Evolutionary conservation across 2,797 vertebrate genomes (phyloP).

Genomic region (Halcyon leucocephala): DNA sequence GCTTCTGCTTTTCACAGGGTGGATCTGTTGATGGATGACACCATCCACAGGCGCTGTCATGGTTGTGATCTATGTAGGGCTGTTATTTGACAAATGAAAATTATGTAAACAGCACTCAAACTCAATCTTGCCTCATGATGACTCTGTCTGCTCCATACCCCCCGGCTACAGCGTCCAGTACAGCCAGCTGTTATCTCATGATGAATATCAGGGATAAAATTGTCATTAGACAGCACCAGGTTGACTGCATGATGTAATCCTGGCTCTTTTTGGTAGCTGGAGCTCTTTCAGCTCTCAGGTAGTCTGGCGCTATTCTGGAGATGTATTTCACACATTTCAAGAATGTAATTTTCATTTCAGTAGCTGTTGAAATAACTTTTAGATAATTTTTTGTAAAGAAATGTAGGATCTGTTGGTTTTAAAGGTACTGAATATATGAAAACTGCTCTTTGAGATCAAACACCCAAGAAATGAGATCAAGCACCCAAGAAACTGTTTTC

Average conservation of each 20-base stretch:
- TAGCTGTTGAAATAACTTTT: not conserved
- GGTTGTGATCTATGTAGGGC: slow-evolving; percentile 41
- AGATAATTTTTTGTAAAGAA: not conserved
- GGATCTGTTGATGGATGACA: slow-evolving; percentile 56
- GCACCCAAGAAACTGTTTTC: not conserved
- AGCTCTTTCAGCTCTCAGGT: not conserved
- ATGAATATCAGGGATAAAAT: slow-evolving; percentile 23
- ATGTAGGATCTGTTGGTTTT: not conserved
- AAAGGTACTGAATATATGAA: not conserved
- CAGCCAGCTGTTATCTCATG: slow-evolving; percentile 52
- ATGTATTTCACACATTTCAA: not conserved
- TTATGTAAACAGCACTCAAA: slow-evolving; percentile 59
- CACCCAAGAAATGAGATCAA: not conserved
- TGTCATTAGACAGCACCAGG: slow-evolving; percentile 28
- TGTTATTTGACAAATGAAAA: slow-evolving; percentile 65
- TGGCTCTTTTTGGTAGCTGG: not conserved
- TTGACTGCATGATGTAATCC: slow-evolving; percentile 21
- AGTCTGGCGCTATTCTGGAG: not conserved
- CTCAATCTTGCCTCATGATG: slow-evolving; percentile 44
- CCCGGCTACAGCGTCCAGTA: slow-evolving; percentile 1
- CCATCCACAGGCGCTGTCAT: slow-evolving; percentile 20
- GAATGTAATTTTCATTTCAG: not conserved
- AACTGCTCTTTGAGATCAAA: not conserved
- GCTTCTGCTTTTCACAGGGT: slow-evolving; percentile 26
- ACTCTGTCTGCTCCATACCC: slow-evolving; percentile 32